phyloP scores from a whole-genome alignment of 2,113 vertebrate species.

The Syrmaticus mikado region DNA sequence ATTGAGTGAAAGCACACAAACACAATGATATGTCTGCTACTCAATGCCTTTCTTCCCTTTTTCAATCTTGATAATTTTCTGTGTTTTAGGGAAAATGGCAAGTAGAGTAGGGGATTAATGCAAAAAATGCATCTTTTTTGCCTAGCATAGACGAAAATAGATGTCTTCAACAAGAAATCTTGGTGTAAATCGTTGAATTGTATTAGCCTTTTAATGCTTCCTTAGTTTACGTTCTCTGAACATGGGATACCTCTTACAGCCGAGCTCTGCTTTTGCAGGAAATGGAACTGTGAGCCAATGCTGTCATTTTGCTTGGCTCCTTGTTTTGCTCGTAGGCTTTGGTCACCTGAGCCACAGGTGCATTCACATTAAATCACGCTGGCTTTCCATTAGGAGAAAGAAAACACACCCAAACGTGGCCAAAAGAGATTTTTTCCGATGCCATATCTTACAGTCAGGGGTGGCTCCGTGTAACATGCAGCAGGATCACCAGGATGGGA shows the following conservation, averaged over 20 bases:
- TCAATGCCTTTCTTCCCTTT: not conserved
- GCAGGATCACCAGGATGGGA: not conserved
- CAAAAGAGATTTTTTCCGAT: not conserved
- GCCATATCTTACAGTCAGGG: not conserved
- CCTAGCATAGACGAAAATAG: not conserved
- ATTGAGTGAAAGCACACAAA: conserved; percentile 33
- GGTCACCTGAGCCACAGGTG: not conserved
- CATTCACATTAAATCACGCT: not conserved
- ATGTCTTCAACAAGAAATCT: conserved; percentile 28
- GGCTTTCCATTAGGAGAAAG: not conserved
- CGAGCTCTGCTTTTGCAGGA: not conserved
- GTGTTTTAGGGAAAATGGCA: conserved; percentile 53
- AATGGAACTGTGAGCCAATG: fast-evolving
- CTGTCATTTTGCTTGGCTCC: not conserved
- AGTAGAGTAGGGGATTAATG: conserved; percentile 16
- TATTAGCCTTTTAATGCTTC: conserved; percentile 23
- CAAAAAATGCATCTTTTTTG: not conserved
- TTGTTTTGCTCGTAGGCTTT: not conserved
- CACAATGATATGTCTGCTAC: conserved; percentile 20
- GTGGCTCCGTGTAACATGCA: not conserved
- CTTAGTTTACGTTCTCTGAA: not conserved
- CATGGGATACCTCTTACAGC: not conserved
- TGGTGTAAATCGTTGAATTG: conserved; percentile 15
- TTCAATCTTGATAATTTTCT: conserved; percentile 23
- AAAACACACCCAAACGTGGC: fast-evolving